Base-by-base conservation (phyloP, 2,888 invertebrate species). In the Lasioglossum leucozonium region DNA sequence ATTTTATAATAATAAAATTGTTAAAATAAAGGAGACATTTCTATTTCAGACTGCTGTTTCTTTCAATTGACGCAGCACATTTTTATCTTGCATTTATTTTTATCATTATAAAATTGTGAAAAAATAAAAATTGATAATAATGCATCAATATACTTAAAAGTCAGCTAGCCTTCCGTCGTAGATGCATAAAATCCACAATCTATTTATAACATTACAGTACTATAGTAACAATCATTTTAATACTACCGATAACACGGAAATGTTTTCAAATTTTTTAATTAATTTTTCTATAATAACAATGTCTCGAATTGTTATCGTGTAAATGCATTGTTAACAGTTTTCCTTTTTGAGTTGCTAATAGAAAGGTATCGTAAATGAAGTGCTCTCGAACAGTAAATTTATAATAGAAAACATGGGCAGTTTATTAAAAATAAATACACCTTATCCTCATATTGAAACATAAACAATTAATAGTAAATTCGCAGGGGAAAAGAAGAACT, bases 391-490 rank as follows among this genome's bases (percentile, higher is more conserved):
- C 10, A 18, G 37, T 37, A 37, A 10, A 67, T 37, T n/a, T 34
- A 22, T 34, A 34, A 65, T 65, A 65, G 22, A 51, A 26, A 44
- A 18, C 65, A 62, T 13, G 34, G 34, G 62, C 44, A 30, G 44
- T 30, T 30, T 37, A 77, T 47, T 77, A 34, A 77, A 67, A 67
- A 67, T 37, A 67, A 67, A 67, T 37, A 37, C 67, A 67, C 34
- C 67, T 67, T 67, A 67, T 67, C 67, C 67, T 67, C 37, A 67
- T 67, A 67, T 67, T 67, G 37, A 37, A 37, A 22, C 37, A 37
- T 67, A 67, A 67, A 67, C 34, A 37, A 22, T 67, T 67, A 67
- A 22, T 67, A 67, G 18, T 67, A 67, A 67, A 67, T 22, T 67
- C 67, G 34, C 67, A 37, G 11, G 22, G 18, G 18, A 67, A 67